These are phyloP conservation scores for Plotosus lineatus DNA, from an alignment of 2,113 vertebrate species.

Conservation along the genomic window DNA sequence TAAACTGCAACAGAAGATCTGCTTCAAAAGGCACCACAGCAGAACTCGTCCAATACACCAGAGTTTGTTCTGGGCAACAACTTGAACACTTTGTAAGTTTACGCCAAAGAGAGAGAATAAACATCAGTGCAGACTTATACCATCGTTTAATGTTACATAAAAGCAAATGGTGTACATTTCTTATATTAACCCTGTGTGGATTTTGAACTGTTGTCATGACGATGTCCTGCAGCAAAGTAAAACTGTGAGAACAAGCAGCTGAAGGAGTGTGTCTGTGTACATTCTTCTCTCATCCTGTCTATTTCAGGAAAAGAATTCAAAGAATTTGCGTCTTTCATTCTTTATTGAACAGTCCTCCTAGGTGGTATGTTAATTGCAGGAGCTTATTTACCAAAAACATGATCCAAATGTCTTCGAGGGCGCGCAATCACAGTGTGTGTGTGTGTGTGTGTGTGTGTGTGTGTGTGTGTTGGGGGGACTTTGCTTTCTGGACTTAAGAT, in stretches of 20 bases:
- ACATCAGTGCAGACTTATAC: too few species aligned
- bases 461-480: too few species aligned
- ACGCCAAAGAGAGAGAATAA: conserved; percentile 3
- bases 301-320: background rate
- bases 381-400: background rate
- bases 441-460: too few species aligned
- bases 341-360: background rate
- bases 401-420: background rate
- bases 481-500: background rate
- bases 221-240: background rate
- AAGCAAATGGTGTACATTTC: too few species aligned
- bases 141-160: too few species aligned
- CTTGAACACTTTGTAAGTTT: background rate
- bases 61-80: background rate
- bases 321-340: background rate
- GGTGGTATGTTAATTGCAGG: background rate
- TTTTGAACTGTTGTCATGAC: conserved; percentile 18
- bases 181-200: background rate
- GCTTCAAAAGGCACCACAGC: background rate
- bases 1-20: too few species aligned
- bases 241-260: background rate
- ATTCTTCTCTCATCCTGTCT: background rate
- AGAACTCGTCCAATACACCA: background rate
- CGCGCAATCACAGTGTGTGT: background rate
- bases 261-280: background rate